phyloP scores from a whole-genome alignment of 2,888 invertebrate species.

The Ectobius pallidus region DNA sequence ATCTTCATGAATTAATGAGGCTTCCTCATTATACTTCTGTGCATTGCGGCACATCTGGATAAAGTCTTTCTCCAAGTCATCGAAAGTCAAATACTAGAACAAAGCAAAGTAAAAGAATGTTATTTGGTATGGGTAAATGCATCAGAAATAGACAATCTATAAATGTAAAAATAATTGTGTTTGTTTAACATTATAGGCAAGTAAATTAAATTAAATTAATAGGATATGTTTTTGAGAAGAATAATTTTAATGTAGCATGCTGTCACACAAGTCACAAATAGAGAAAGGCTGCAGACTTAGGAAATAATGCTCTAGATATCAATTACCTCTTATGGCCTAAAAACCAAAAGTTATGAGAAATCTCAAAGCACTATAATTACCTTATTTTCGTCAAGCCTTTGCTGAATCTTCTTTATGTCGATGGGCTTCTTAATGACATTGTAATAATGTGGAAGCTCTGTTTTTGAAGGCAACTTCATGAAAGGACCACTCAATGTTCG shows the following conservation, averaged over 20 bases:
- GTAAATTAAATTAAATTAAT: not conserved
- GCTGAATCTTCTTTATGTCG: slow-evolving; percentile 62
- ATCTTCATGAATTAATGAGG: slow-evolving; percentile 63
- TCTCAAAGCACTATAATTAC: too few relatives aligned
- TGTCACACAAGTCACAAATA: too few relatives aligned
- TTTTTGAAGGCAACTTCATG: slow-evolving; percentile 59
- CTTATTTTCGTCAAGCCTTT: slow-evolving; percentile 52
- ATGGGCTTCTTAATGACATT: slow-evolving; percentile 62
- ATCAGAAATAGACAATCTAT: not conserved
- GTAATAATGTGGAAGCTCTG: slow-evolving; percentile 63
- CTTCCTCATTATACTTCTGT: slow-evolving; percentile 64
- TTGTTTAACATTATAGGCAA: too few relatives aligned
- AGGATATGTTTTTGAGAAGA: too few relatives aligned
- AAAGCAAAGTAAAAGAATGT: not conserved
- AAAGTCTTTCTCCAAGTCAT: slow-evolving; percentile 56
- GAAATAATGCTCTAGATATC: too few relatives aligned
- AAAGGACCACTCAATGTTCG: slow-evolving; percentile 61
- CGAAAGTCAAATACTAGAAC: slow-evolving; percentile 40
- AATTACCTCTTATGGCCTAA: too few relatives aligned
- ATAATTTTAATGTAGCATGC: too few relatives aligned
- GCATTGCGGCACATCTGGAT: slow-evolving; percentile 64
- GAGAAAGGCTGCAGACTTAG: too few relatives aligned
- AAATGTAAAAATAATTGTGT: too few relatives aligned
- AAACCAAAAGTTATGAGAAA: too few relatives aligned
- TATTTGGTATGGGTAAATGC: too few relatives aligned